Conservation (phyloP, 2,113 vertebrate species). For the Lophochroa leadbeateri region DNA sequence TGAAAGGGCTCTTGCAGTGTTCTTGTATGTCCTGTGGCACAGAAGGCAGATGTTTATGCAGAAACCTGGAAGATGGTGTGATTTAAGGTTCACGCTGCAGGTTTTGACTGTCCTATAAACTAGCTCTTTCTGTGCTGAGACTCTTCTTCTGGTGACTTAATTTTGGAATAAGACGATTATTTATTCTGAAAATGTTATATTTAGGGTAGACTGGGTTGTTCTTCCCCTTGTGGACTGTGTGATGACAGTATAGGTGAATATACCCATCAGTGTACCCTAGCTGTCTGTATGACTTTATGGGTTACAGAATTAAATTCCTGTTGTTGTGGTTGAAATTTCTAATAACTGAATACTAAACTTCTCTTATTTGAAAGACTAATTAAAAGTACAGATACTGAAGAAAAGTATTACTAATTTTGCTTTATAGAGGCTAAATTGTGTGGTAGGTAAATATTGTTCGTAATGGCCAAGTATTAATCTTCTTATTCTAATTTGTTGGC, state of each 20-base stretch:
- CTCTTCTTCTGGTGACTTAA: background rate
- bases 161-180: background rate
- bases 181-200: background rate
- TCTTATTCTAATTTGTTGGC: background rate
- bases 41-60: background rate
- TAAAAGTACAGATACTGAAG: background rate
- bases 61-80: background rate
- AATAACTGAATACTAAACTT: background rate
- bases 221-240: background rate
- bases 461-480: background rate
- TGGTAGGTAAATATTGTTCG: background rate
- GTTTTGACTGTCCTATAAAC: background rate
- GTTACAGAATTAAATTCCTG: background rate
- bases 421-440: background rate
- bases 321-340: background rate
- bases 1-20: background rate
- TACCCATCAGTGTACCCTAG: background rate
- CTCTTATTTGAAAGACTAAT: background rate
- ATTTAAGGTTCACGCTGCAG: background rate
- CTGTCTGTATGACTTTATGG: background rate
- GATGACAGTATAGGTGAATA: background rate
- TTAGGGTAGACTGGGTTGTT: background rate
- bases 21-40: background rate
- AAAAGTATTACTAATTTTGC: background rate
- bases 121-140: background rate